Evolutionary conservation across 2,113 vertebrate genomes (phyloP), one percentile per base, ranked within the genome.

Genomic region (Smithornis capensis): DNA sequence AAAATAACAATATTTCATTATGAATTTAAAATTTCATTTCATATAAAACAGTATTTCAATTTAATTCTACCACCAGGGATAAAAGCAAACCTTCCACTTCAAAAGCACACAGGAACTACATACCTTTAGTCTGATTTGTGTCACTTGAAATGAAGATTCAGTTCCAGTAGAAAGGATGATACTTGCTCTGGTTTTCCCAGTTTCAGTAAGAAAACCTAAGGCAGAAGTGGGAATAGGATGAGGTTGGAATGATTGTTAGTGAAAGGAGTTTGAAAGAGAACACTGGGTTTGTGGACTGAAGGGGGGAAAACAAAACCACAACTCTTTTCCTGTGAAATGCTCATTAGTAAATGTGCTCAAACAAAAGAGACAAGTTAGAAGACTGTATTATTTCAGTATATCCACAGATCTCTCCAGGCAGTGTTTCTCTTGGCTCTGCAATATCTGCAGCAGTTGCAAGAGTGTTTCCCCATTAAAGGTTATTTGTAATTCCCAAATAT

Each of bases 111-210:
- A 55, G 40, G 19, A 37, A 50, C 49, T 7, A 91, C 98, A 96
- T 96, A 99, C 99, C 98, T 99, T 99, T 96, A 99, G 98, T 96
- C 98, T 99, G 93, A 99, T 99, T 95, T 99, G 99, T 44, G 99
- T 99, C 96, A 99, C 98, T 97, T 99, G 99, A 97, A 99, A 99
- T 81, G 98, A 98, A 87, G 98, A 98, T 91, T 99, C 99, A 38
- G 98, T 98, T 92, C 99, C 99, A 37, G 99, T 98, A 15, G 99
- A 99, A 94, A 99, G 98, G 96, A 99, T 99, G 87, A 99, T 97
- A 38, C 98, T 99, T 89, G 99, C 99, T 96, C 98, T 98, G 86
- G 98, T 99, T 94, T 98, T 99, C 70, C 99, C 99, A 29, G 98
- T 99, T 97, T 99, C 99, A 18, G 99, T 99, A 55, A 99, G 99